Conservation (phyloP, 2,113 vertebrate genomes). For the Grantiella picta region DNA sequence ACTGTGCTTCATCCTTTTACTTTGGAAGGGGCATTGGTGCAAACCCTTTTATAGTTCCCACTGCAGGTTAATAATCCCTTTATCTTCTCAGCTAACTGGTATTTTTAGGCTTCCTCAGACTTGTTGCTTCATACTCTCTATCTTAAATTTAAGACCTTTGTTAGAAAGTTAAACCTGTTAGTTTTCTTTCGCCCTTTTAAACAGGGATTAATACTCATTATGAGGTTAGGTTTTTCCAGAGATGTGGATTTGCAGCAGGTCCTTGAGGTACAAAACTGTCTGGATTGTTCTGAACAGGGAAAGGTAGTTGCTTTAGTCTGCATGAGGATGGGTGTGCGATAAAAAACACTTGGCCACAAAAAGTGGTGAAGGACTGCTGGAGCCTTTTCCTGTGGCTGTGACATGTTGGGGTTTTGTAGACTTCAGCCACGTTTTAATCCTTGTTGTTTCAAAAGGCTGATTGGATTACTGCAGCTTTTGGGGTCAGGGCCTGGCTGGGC, state of each 20-base stretch:
- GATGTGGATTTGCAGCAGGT: neutral
- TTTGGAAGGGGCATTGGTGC: neutral
- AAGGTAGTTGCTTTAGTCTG: neutral
- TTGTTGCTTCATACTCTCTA: neutral
- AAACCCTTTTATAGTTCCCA: neutral
- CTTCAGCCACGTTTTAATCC: neutral
- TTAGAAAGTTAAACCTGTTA: neutral
- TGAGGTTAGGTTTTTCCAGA: neutral
- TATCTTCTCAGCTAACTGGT: neutral
- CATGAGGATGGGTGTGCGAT: neutral
- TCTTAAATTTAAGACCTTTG: neutral
- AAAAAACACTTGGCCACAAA: fast-evolving
- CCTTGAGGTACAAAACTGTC: neutral
- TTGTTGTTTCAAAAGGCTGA: neutral
- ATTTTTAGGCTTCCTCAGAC: neutral
- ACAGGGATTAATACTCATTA: neutral
- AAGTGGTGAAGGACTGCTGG: neutral
- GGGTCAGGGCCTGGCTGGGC: neutral
- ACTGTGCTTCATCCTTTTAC: neutral
- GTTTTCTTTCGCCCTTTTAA: neutral
- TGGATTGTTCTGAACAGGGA: neutral
- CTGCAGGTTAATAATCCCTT: neutral
- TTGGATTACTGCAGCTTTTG: neutral
- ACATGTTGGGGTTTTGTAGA: neutral
- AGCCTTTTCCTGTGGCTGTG: neutral